A percentile compares a stretch with the other conserved stretches of the same genome.
Evolutionary conservation across 2,797 vertebrate genomes (phyloP).

Genomic region (Coranthus polyacanthus): DNA sequence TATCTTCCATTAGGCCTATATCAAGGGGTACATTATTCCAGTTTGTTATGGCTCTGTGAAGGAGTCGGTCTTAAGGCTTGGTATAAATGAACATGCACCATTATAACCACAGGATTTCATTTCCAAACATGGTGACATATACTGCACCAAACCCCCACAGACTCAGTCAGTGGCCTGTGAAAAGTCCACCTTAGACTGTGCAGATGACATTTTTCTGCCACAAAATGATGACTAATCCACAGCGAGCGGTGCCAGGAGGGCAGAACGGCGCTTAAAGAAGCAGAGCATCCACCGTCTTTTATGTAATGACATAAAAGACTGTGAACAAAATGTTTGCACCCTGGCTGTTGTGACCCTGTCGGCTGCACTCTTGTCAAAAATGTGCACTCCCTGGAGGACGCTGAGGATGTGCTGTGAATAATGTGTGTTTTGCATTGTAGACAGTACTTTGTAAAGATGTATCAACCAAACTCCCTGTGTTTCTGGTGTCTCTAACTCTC

Average conservation of each 20-base stretch:
- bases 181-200: slow-evolving; percentile 41
- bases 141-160: slow-evolving; percentile 21
- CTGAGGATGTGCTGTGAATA: background rate
- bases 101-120: slow-evolving; percentile 5
- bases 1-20: no score
- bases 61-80: no score
- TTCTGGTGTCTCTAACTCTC: slow-evolving; percentile 22
- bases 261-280: slow-evolving; percentile 18
- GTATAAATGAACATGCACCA: background rate
- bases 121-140: slow-evolving; percentile 24
- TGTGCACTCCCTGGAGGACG: background rate
- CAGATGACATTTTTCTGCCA: slow-evolving; percentile 39
- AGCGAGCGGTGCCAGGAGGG: slow-evolving; percentile 39
- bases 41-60: no score
- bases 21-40: no score
- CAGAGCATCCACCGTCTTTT: slow-evolving; percentile 26
- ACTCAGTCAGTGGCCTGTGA: slow-evolving; percentile 45
- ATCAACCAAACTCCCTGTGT: slow-evolving; percentile 6
- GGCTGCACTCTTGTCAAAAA: slow-evolving; percentile 39
- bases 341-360: slow-evolving; percentile 41
- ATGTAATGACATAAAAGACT: slow-evolving; percentile 36
- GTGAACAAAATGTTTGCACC: slow-evolving; percentile 49
- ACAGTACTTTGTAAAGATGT: slow-evolving; percentile 1
- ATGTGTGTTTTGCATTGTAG: background rate
- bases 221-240: slow-evolving; percentile 57